These are phyloP conservation scores for Hemicordylus capensis DNA, from an alignment of 2,113 vertebrate genomes.

Conservation along the genomic window DNA sequence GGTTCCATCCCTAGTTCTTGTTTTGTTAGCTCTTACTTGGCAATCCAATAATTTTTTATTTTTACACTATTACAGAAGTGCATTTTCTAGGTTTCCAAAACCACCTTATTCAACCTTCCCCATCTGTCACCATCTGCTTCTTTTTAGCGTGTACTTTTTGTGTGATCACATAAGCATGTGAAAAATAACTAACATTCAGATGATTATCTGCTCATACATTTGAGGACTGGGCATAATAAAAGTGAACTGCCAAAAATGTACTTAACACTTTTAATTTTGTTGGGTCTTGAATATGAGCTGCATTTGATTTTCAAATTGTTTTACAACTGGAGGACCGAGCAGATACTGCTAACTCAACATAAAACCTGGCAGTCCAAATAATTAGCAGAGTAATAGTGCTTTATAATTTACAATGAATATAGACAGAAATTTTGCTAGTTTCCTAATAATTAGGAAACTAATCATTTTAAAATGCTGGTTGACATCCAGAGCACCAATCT, in stretches of 20 bases:
- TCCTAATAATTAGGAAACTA: slow-evolving; percentile 50
- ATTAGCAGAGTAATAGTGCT: slow-evolving; percentile 78
- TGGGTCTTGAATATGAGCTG: slow-evolving; percentile 82
- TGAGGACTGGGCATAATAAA: slow-evolving; percentile 91
- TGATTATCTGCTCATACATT: slow-evolving; percentile 97
- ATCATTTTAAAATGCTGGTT: slow-evolving; percentile 51
- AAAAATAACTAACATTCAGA: slow-evolving; percentile 99
- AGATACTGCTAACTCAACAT: slow-evolving; percentile 80
- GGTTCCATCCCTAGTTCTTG: slow-evolving; percentile 40
- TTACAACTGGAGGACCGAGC: slow-evolving; percentile 82
- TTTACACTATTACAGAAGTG: slow-evolving; percentile 94
- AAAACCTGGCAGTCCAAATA: slow-evolving; percentile 79
- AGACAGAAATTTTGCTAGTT: too few species aligned
- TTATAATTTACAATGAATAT: slow-evolving; percentile 66
- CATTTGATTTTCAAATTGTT: slow-evolving; percentile 84
- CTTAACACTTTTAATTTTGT: slow-evolving; percentile 93
- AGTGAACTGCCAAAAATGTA: slow-evolving; percentile 93
- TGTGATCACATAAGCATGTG: slow-evolving; percentile 97
- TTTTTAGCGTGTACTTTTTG: slow-evolving; percentile 98
- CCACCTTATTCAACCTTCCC: slow-evolving; percentile 99
- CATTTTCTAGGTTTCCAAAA: slow-evolving; percentile 97
- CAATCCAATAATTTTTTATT: slow-evolving; percentile 91
- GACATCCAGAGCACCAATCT: too few species aligned
- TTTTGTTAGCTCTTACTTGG: slow-evolving; percentile 87
- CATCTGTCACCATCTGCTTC: slow-evolving; percentile 99